Conservation (phyloP, 2,888 invertebrate species). For the Cheilosia scutellata region DNA sequence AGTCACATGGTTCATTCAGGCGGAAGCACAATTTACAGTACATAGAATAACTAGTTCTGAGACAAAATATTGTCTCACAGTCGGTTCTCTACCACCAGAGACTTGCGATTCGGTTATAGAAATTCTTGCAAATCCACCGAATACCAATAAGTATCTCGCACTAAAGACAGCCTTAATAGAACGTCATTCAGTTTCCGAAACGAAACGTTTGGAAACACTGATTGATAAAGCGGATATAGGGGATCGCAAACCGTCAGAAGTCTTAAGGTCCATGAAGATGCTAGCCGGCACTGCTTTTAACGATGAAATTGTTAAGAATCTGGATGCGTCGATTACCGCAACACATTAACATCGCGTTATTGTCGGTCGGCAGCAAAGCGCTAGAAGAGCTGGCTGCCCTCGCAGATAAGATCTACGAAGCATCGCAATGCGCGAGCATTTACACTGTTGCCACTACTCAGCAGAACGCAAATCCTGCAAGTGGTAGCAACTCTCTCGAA, state of each 20-base stretch:
- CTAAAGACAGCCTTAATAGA: constrained; percentile 1
- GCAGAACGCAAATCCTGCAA: no score
- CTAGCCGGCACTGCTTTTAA: background rate
- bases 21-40: background rate
- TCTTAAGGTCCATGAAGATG: constrained; percentile 5
- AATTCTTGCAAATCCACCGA: background rate
- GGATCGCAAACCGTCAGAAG: constrained; percentile 17
- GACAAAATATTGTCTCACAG: constrained; percentile 2
- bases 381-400: constrained; percentile 6
- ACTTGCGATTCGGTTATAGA: background rate
- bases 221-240: constrained; percentile 12
- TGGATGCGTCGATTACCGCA: constrained; percentile 11
- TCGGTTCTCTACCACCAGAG: constrained; percentile 14
- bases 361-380: constrained; percentile 2
- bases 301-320: background rate
- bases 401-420: constrained; percentile 8
- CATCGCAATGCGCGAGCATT: constrained; percentile 7
- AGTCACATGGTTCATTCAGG: background rate
- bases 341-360: constrained; percentile 11
- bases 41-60: background rate
- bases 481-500: no score
- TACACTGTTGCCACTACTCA: no score
- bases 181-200: constrained; percentile 20
- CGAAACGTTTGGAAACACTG: constrained; percentile 3
- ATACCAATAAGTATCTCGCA: background rate